Conservation (phyloP, 1,140 invertebrate genomes). For the Mizuhopecten yessoensis region DNA sequence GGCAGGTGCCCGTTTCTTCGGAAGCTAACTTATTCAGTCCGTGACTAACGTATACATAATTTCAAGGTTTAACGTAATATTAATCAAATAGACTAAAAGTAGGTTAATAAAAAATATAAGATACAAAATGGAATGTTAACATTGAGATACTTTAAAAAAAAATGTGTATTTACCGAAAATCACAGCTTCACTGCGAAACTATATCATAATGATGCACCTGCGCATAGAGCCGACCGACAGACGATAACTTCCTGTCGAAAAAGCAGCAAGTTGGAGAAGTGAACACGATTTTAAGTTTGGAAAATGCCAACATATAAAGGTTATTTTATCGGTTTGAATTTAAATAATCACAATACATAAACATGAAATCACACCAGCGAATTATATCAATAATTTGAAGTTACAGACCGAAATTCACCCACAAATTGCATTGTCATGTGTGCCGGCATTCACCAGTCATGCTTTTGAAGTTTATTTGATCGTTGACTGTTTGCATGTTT, state of each 20-base stretch:
- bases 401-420: not conserved
- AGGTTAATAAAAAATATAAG: no score
- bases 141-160: no score
- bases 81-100: no score
- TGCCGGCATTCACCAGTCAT: not conserved
- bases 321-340: not conserved
- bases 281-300: constrained; percentile 27
- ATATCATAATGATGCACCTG: not conserved
- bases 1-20: constrained; percentile 36
- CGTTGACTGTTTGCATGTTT: no score
- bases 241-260: constrained; percentile 57
- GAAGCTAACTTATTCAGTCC: constrained; percentile 17
- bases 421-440: constrained; percentile 25
- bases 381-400: not conserved
- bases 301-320: constrained; percentile 61
- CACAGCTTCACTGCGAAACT: not conserved
- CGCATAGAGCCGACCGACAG: constrained; percentile 29
- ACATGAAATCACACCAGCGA: not conserved
- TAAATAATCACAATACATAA: not conserved
- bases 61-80: no score
- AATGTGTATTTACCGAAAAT: not conserved
- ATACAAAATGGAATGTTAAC: no score
- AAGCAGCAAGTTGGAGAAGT: not conserved
- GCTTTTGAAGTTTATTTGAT: not conserved
- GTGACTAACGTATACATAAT: not conserved